phyloP scores from a whole-genome alignment of 2,888 invertebrate genomes.

The Polymixis flavicincta region DNA sequence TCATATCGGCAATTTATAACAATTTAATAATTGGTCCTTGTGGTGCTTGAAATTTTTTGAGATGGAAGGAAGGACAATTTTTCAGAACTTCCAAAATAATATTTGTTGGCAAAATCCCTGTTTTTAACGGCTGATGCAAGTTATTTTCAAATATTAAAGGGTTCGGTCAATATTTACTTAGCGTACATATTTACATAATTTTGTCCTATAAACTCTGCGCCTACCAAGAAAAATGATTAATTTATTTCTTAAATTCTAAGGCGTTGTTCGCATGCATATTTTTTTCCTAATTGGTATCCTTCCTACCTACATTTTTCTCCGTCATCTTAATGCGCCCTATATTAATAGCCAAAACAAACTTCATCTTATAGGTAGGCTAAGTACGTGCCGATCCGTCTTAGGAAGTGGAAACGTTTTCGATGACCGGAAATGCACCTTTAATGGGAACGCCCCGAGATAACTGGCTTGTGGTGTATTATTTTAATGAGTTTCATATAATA shows the following conservation, averaged over 20 bases:
- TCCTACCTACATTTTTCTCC: background rate
- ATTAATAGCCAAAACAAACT: background rate
- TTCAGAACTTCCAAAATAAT: background rate
- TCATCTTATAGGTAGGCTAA: background rate
- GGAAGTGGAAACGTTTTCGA: background rate
- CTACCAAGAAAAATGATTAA: conserved; percentile 52
- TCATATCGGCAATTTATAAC: background rate
- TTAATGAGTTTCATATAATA: background rate
- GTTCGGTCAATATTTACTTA: conserved; percentile 28
- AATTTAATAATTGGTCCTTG: background rate
- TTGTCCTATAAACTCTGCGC: conserved; percentile 7
- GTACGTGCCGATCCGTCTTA: too few relatives aligned
- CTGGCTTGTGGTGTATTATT: background rate
- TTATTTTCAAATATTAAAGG: conserved; percentile 10
- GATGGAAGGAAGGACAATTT: background rate
- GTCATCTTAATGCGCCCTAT: too few relatives aligned
- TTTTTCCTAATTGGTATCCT: background rate
- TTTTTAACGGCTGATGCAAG: background rate
- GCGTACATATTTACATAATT: conserved; percentile 26
- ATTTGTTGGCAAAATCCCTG: background rate
- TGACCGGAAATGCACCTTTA: conserved; percentile 20
- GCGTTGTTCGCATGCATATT: conserved; percentile 30
- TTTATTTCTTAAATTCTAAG: conserved; percentile 36
- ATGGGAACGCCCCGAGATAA: background rate
- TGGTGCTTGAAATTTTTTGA: background rate